Percentiles rank a stretch among this genome's conserved stretches.
Conservation (phyloP, 2,888 invertebrate genomes). For the Netelia inedita region DNA sequence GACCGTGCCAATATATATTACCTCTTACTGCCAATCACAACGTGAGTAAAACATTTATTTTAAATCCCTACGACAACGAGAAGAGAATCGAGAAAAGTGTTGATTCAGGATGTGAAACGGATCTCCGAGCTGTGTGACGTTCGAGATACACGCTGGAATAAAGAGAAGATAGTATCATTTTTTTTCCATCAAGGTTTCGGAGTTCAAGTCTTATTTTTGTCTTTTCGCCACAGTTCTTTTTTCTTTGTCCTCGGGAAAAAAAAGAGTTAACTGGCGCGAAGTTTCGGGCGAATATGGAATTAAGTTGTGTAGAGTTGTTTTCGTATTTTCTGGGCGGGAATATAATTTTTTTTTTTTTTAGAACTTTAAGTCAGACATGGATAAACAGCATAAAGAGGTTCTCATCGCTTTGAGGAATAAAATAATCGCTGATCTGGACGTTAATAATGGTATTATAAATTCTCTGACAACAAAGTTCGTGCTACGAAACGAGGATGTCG, state of each 20-base stretch:
- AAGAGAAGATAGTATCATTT: slow-evolving; percentile 25
- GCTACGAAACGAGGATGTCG: slow-evolving; percentile 77
- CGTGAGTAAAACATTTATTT: slow-evolving; percentile 41
- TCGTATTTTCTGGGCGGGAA: not conserved
- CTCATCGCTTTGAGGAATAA: slow-evolving; percentile 71
- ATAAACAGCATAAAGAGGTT: slow-evolving; percentile 76
- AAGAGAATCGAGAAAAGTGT: not conserved
- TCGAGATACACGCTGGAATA: not conserved
- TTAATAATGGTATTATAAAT: slow-evolving; percentile 78
- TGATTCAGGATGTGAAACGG: not conserved
- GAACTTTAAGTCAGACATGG: slow-evolving; percentile 73
- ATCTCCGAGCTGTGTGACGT: slow-evolving; percentile 3
- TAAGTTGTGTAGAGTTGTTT: not conserved
- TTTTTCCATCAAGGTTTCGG: slow-evolving; percentile 1
- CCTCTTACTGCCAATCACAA: slow-evolving; percentile 18
- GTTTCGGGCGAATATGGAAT: not conserved
- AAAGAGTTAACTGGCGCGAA: not conserved
- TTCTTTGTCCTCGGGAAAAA: slow-evolving; percentile 20
- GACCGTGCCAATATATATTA: slow-evolving; percentile 50
- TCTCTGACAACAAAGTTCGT: slow-evolving; percentile 76
- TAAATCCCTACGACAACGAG: not conserved
- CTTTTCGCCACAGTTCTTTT: slow-evolving; percentile 16
- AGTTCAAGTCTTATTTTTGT: slow-evolving; percentile 5
- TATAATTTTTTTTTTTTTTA: slow-evolving; percentile 4
- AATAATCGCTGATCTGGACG: slow-evolving; percentile 79